phyloP scores from a whole-genome alignment of 2,888 invertebrate species.

The Ectemnius cavifrons region DNA sequence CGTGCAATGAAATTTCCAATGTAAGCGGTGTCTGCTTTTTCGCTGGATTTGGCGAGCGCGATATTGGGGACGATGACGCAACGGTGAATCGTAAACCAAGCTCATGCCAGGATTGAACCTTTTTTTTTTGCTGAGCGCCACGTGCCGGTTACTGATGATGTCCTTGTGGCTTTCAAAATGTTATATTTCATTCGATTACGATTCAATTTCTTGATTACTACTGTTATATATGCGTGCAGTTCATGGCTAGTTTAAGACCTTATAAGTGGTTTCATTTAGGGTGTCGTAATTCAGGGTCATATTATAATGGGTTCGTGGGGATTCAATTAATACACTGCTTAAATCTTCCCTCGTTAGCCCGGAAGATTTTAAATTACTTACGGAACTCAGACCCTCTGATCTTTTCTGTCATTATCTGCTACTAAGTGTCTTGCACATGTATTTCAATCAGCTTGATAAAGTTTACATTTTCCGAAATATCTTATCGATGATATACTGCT shows the following conservation, averaged over 20 bases:
- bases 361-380: constrained; percentile 27
- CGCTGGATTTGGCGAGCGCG: background rate
- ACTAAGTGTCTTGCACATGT: too few species aligned
- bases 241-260: background rate
- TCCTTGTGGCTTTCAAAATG: too few species aligned
- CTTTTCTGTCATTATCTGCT: constrained; percentile 10
- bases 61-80: background rate
- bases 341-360: constrained; percentile 32
- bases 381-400: constrained; percentile 16
- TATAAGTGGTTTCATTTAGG: constrained; percentile 19
- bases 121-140: too few species aligned
- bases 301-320: constrained; percentile 26
- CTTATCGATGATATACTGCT: too few species aligned
- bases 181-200: too few species aligned
- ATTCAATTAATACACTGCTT: constrained; percentile 40
- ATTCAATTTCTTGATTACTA: background rate
- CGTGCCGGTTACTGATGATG: background rate
- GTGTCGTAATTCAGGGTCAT: constrained; percentile 28
- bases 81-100: background rate
- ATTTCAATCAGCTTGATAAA: too few species aligned
- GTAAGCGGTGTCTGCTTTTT: constrained; percentile 40
- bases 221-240: too few species aligned
- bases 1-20: constrained; percentile 50
- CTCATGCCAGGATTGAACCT: too few species aligned
- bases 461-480: too few species aligned